Conservation (phyloP, 2,113 vertebrate genomes). For the Mobula birostris region DNA sequence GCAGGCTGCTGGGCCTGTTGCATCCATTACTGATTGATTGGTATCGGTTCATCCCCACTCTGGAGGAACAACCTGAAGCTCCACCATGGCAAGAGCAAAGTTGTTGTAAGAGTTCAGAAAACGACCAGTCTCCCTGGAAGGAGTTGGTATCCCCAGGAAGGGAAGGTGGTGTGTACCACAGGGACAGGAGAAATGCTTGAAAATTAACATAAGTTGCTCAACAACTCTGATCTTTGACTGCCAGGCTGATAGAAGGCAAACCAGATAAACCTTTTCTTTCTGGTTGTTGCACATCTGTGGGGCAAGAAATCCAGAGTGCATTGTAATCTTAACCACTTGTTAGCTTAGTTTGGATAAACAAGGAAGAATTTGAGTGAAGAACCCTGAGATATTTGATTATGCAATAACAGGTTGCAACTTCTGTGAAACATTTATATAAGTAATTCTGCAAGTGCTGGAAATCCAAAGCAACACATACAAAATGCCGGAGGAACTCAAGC, state of each 20-base stretch:
- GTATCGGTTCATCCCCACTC: too few relatives aligned
- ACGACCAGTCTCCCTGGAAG: not conserved
- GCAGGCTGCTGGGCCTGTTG: too few relatives aligned
- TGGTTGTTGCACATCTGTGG: not conserved
- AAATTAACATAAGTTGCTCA: not conserved
- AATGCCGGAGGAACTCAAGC: too few relatives aligned
- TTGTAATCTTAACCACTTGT: not conserved
- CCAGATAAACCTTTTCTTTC: not conserved
- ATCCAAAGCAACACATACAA: too few relatives aligned
- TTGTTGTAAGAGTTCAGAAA: too few relatives aligned
- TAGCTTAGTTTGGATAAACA: not conserved
- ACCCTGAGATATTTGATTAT: not conserved
- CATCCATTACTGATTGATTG: too few relatives aligned
- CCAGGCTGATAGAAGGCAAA: not conserved
- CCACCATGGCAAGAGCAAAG: too few relatives aligned
- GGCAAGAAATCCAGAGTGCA: not conserved
- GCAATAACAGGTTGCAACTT: not conserved
- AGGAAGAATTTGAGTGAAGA: not conserved
- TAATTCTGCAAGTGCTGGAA: too few relatives aligned
- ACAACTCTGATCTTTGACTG: not conserved
- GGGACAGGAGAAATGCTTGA: too few relatives aligned
- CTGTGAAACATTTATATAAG: not conserved
- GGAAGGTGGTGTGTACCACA: too few relatives aligned
- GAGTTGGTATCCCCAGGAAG: too few relatives aligned
- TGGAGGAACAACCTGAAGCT: too few relatives aligned